These are phyloP conservation scores for Cataglyphis hispanica DNA, from an alignment of 1,140 invertebrate species.

Conservation along the genomic window DNA sequence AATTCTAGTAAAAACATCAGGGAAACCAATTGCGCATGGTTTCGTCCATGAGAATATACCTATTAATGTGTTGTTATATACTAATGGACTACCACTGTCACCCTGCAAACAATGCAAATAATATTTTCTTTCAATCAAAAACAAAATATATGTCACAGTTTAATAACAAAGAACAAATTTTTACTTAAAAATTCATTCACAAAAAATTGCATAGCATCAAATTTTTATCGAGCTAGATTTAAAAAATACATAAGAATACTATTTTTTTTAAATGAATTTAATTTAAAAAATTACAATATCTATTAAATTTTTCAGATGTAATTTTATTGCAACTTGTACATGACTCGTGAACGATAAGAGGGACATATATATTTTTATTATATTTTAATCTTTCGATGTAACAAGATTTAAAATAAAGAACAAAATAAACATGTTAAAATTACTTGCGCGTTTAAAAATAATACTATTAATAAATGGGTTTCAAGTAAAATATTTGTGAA, in stretches of 20 bases:
- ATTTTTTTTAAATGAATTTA: background rate
- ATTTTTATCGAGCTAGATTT: background rate
- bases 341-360: background rate
- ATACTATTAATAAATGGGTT: no score
- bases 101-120: slow-evolving; percentile 33
- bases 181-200: slow-evolving; percentile 3
- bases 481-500: background rate
- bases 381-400: background rate
- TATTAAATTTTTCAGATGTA: background rate
- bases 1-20: slow-evolving; percentile 68
- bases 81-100: slow-evolving; percentile 57
- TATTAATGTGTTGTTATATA: slow-evolving; percentile 28
- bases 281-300: background rate
- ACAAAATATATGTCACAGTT: slow-evolving; percentile 12
- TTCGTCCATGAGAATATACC: slow-evolving; percentile 61
- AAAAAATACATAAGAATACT: background rate
- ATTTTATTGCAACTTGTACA: background rate
- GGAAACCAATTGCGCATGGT: slow-evolving; percentile 60
- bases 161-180: background rate
- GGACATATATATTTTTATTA: background rate
- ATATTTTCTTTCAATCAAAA: background rate
- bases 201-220: slow-evolving; percentile 6
- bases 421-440: background rate
- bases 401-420: background rate
- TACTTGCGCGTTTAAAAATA: no score